Base-by-base conservation (phyloP, 1,140 invertebrate species). In the Coenobita brevimanus region DNA sequence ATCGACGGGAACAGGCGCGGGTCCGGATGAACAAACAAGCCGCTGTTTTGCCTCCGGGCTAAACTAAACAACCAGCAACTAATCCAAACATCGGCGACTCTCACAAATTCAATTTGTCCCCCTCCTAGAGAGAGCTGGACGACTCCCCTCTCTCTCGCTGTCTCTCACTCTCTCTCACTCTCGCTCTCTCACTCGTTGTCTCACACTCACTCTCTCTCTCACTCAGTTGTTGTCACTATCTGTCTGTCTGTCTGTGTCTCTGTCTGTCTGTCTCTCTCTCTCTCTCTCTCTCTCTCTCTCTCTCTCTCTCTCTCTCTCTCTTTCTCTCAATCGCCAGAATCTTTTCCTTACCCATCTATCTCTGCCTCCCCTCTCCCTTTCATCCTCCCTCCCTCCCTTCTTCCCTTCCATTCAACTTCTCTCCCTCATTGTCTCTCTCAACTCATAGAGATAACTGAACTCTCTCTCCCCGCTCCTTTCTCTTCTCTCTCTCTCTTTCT, bases 51-150 rank as follows among this genome's bases (percentile, higher is more conserved):
- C 88, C 88, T 89, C 88, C 88, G 82, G 88, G 88, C 88, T 89
- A 89, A 89, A 89, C 88, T 89, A 89, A 89, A 89, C 88, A 89
- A 89, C 88, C 82, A 84, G 88, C 88, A 89, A 84, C 88, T 89
- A 89, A 89, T 89, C 88, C 88, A 89, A 89, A 89, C 88, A 89
- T 84, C 88, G 82, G 82, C 88, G 88, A 89, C 88, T 89, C 88
- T 89, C 88, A 89, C 88, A 89, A 89, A 89, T 89, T 89, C 88
- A 89, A 89, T 89, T 89, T 89, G 88, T 89, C 88, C 88, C 88
- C 88, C 88, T 89, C 81, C 82, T 85, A 84, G 88, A 89, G 88
- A 89, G 82, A 79, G 75, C 43, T 57, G 76, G 15, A 71, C 86
- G 67, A 69, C 75, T 60, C 71, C 30, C 41, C 75, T 67, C 69